Base-by-base conservation (phyloP, 2,113 vertebrate genomes). In the Xiphophorus maculatus region DNA sequence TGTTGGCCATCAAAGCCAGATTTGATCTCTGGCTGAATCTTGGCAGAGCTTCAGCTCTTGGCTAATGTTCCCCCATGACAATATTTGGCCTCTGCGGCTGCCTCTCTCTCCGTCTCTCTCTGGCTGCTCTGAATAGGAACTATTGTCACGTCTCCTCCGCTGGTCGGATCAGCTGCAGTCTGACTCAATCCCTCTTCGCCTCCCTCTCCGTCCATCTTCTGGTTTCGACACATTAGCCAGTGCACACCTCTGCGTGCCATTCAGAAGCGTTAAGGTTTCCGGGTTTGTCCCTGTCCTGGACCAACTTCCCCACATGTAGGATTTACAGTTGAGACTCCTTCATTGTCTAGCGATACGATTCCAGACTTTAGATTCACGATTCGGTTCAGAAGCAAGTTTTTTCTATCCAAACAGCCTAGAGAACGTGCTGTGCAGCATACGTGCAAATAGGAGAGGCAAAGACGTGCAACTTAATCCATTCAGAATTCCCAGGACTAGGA, bases 161-260 rank as follows among this genome's bases (percentile, higher is more conserved):
- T 6, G 73, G 82, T 54, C 77, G 19, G 90, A 85, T 93, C 92
- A 93, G 93, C 92, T 93, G 91, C 87, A 64, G 72, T 75, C 84
- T 82, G 88, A 87, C 82, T 90, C 83, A 78, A 83, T 76, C 76
- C 40, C 84, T 74, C 72, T 63, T 60, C 68, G 42, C 64, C 71
- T 66, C 77, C 69, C 64, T 84, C 58, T 60, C 80, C 42, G 51
- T 85, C 61, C 32, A 76, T 37, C 28, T 66, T 35, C 14, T 64
- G 33, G 17, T 32, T 69, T 63, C 67, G 27, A 58, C 51, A 29
- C 29, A 19, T 12, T 44, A 37, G 32, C 32, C 17, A 27, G 22
- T 67, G 63, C 71, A 54, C 51, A 66, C 71, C 74, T 75, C 76
- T 51, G 17, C 6, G 3, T 33, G 69, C 58, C 27, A 37, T 42